These are phyloP conservation scores for Cheilosia vulpina DNA, from an alignment of 2,888 invertebrate species.

Conservation along the genomic window DNA sequence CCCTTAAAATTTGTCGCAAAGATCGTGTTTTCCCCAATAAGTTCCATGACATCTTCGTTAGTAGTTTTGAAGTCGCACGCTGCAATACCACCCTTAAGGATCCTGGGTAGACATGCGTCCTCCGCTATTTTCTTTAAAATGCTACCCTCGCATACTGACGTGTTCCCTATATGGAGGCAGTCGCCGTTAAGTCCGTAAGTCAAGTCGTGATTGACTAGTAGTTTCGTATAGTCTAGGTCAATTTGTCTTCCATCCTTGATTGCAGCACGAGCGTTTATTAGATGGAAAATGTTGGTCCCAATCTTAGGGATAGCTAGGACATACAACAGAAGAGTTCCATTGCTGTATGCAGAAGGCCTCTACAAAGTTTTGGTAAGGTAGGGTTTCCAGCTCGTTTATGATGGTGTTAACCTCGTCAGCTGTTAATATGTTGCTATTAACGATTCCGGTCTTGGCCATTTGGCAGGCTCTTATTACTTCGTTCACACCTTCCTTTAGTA, in stretches of 20 bases:
- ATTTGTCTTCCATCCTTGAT: not conserved
- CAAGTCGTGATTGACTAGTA: not conserved
- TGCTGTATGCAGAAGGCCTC: not conserved
- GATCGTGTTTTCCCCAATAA: not conserved
- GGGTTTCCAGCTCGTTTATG: not conserved
- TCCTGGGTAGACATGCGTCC: not conserved
- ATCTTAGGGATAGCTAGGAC: too few relatives aligned
- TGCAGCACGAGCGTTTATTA: not conserved
- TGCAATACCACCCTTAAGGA: not conserved
- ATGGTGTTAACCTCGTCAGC: too few relatives aligned
- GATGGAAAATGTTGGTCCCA: too few relatives aligned
- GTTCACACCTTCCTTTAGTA: not conserved
- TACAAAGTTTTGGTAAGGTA: slow-evolving; percentile 1
- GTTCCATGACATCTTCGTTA: too few relatives aligned
- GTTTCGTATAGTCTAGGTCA: not conserved
- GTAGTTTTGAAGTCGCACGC: too few relatives aligned
- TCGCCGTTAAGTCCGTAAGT: too few relatives aligned
- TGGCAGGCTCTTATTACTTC: slow-evolving; percentile 13
- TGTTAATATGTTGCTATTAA: too few relatives aligned
- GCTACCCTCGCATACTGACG: too few relatives aligned
- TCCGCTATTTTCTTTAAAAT: not conserved
- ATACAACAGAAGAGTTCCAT: not conserved
- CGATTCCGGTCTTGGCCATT: slow-evolving; percentile 1
- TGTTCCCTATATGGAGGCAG: too few relatives aligned
- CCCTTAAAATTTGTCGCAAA: not conserved